Base-by-base conservation (phyloP, 2,888 invertebrate genomes). In the Silvanus unidentatus region DNA sequence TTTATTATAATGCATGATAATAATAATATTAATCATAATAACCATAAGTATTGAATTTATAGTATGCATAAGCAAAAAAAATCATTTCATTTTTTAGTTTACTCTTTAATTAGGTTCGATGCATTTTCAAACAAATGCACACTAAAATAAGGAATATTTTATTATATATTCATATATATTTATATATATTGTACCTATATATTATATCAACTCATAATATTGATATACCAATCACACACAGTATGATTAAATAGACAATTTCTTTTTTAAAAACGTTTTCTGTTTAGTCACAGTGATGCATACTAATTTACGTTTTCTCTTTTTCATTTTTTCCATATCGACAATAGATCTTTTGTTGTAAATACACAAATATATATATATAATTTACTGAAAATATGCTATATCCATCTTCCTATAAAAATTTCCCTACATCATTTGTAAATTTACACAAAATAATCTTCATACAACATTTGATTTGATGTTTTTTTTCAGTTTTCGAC, bases 141-240 rank as follows among this genome's bases (percentile, higher is more conserved):
- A 65, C 62, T 54, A 59, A 57, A 39, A 38, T 9, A 32, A 32
- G 13, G n/a, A 12, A 32, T 32, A 32, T 37, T 37, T 32, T 32
- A 32, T 32, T 12, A 32, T 32, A 32, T 32, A 32, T 13, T 12
- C 34, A 13, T 32, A 13, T 43, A 47, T 43, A n/a, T n/a, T n/a
- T n/a, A n/a, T n/a, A 47, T 43, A 50, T 45, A 41, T 30, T 16
- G 14, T 15, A 37, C 14, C 13, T 37, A 37, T 16, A 32, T 32
- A 32, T 49, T 54, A 65, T 68, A 72, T 72, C 72, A 73, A 73
- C 69, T 69, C 66, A 70, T 66, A 72, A 71, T 66, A 72, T 71
- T 71, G 71, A 73, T 72, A 71, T 71, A 71, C 70, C 66, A 65
- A 71, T 71, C 73, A 73, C 72, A 73, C 73, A 73, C 71, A 73